A percentile compares a stretch with the other conserved stretches of the same genome.
Conservation (phyloP, 2,888 invertebrate genomes). For the Sipha maydis region DNA sequence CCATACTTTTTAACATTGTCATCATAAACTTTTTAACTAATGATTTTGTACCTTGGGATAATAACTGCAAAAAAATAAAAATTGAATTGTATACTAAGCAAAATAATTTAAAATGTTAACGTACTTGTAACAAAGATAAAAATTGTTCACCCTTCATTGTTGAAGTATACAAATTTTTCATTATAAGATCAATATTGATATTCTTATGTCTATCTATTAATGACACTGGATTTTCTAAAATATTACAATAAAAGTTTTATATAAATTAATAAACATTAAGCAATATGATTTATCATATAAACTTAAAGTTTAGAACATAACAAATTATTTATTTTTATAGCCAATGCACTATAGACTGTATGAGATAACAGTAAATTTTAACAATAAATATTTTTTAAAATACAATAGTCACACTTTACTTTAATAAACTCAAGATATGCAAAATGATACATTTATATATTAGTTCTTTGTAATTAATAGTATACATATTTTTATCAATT, state of each 20-base stretch:
- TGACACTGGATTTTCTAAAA: conserved; percentile 7
- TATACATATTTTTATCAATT: too few relatives aligned
- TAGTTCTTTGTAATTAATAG: too few relatives aligned
- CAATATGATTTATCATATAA: background rate
- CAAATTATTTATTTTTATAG: background rate
- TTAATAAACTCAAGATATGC: too few relatives aligned
- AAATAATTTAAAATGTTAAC: background rate
- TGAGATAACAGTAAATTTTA: too few relatives aligned
- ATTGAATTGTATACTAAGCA: background rate
- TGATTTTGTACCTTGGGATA: conserved; percentile 43
- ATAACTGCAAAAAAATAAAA: conserved; percentile 17
- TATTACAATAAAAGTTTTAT: background rate
- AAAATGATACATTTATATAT: too few relatives aligned
- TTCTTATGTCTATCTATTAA: background rate
- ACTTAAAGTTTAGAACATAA: background rate
- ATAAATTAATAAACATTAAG: too few relatives aligned
- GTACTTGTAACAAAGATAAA: conserved; percentile 46
- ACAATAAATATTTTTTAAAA: too few relatives aligned
- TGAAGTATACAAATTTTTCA: conserved; percentile 38
- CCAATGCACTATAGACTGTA: too few relatives aligned
- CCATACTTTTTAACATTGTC: conserved; percentile 40
- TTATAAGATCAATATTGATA: conserved; percentile 3
- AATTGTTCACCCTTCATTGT: conserved; percentile 35
- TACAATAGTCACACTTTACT: too few relatives aligned
- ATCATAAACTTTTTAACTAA: conserved; percentile 3